phyloP scores from a whole-genome alignment of 2,797 vertebrate species.

The Coracias cyanogaster region DNA sequence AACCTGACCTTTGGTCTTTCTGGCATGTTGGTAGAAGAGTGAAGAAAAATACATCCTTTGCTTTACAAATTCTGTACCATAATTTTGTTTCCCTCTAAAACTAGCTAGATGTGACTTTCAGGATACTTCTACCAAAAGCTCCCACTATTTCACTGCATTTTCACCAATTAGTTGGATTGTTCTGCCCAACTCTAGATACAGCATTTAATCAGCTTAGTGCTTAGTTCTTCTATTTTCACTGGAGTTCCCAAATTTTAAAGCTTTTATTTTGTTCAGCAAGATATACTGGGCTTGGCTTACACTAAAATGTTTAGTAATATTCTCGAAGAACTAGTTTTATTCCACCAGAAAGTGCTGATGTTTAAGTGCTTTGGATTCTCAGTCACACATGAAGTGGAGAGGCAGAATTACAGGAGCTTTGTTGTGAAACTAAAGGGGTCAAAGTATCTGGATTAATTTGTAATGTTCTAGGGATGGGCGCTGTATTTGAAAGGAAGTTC shows the following conservation, averaged over 20 bases:
- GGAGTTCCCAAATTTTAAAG: background rate
- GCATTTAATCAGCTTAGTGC: background rate
- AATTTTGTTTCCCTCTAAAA: background rate
- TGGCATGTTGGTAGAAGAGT: background rate
- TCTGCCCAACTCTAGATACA: background rate
- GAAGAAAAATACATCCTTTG: background rate
- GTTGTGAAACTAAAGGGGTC: background rate
- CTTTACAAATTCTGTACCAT: background rate
- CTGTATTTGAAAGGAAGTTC: background rate
- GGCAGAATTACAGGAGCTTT: background rate
- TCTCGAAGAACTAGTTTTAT: background rate
- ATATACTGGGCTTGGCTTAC: background rate
- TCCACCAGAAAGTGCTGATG: background rate
- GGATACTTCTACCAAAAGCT: background rate
- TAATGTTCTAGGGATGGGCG: background rate
- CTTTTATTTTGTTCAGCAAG: background rate
- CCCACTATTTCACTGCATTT: background rate
- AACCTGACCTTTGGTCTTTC: background rate
- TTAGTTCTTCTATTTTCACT: background rate
- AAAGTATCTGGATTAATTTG: background rate
- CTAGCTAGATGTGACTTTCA: background rate
- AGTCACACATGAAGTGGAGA: background rate
- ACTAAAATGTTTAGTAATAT: background rate
- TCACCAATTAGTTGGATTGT: background rate
- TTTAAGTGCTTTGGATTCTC: background rate